phyloP scores from a whole-genome alignment of 1,140 invertebrate genomes.

The Atta texana region DNA sequence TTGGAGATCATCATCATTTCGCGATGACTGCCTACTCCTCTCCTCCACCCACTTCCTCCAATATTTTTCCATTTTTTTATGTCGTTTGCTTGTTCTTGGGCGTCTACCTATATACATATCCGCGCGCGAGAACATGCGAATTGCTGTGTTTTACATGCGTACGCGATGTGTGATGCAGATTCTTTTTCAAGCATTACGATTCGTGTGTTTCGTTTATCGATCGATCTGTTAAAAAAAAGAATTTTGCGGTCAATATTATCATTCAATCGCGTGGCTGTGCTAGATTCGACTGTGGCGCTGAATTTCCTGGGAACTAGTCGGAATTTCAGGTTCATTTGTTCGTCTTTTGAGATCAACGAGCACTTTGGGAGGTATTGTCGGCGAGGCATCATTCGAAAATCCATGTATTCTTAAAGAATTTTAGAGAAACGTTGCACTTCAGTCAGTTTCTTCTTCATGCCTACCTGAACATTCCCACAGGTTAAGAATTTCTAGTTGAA shows the following conservation, averaged over 20 bases:
- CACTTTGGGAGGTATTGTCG: constrained; percentile 20
- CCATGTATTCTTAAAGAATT: constrained; percentile 43
- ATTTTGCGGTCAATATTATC: not conserved
- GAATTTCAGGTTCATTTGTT: constrained; percentile 44
- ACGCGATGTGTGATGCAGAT: not conserved
- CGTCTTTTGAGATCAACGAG: constrained; percentile 9
- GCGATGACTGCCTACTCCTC: constrained; percentile 56
- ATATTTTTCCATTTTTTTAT: not conserved
- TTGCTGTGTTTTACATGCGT: not conserved
- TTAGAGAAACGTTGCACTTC: constrained; percentile 26
- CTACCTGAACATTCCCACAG: constrained; percentile 63
- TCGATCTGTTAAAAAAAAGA: not conserved
- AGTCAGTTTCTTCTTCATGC: constrained; percentile 27
- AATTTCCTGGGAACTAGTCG: constrained; percentile 4
- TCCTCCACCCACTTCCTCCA: not conserved
- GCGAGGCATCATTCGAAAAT: constrained; percentile 29
- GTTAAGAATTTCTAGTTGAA: constrained; percentile 63
- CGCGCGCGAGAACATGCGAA: not conserved
- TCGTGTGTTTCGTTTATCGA: not conserved
- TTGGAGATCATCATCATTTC: constrained; percentile 76
- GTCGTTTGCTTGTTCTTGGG: not conserved
- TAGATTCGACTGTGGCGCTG: not conserved
- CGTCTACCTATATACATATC: not conserved
- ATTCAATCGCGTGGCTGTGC: not conserved
- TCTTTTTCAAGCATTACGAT: not conserved